Base-by-base conservation (phyloP, 2,888 invertebrate species). In the Ormyrus pomaceus region DNA sequence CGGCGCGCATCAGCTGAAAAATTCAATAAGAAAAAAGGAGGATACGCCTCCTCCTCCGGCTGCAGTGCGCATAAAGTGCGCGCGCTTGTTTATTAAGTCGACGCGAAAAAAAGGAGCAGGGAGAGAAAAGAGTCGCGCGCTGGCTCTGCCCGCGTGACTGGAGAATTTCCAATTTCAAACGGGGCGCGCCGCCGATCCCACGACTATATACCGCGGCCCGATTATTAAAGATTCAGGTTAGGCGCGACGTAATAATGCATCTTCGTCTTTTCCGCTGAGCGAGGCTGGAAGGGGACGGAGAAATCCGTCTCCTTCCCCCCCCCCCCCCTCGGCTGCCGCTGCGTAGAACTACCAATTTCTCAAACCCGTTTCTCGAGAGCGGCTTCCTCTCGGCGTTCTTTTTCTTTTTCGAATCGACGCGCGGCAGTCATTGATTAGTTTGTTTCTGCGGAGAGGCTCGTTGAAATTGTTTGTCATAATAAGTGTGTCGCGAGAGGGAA, bases 191-290 rank as follows among this genome's bases (percentile, higher is more conserved):
- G 69, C 48, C 61, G 69, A 78, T 78, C 72, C 66, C 55, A 76
- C 69, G 76, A 59, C 51, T 70, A 55, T 58, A 4, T 5, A 13
- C 58, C 55, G 46, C 45, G 19, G 65, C 56, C 76, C 83, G 84
- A 85, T 86, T 86, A 87, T 88, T 87, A 87, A 87, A 88, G 87
- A 88, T 88, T 87, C 85, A 88, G 77, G 69, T 72, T 68, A 73
- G 66, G 19, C 62, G 62, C 83, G 69, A 83, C 73, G 84, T 85
- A 85, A 86, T 85, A 86, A 85, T 84, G 82, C 84, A 84, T 82
- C 83, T 69, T 81, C 73, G 77, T 80, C 80, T 62, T 72, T 62
- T 68, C 73, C 69, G 72, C 51, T 55, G 61, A 53, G 61, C 13
- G 46, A 19, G 50, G 45, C 9, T 68, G 45, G 71, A 73, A 48